These are phyloP conservation scores for Podotricha telesiphe DNA, from an alignment of 2,888 invertebrate species.

Conservation along the genomic window DNA sequence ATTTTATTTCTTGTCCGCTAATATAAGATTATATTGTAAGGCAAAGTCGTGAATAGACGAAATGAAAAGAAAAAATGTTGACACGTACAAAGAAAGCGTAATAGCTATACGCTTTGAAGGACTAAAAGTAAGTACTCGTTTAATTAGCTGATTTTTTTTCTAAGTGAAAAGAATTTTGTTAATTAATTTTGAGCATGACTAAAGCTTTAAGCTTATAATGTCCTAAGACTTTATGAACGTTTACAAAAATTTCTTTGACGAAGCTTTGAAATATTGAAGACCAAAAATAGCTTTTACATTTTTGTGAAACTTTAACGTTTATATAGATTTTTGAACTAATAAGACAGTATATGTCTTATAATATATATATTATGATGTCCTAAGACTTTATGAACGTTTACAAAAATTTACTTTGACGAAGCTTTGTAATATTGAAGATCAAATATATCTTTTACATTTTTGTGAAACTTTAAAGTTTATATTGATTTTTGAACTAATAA, in stretches of 20 bases:
- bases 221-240: background rate
- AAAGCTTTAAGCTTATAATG: too few species aligned
- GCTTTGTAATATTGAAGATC: too few species aligned
- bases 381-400: too few species aligned
- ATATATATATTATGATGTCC: slow-evolving; percentile 11
- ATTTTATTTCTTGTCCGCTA: background rate
- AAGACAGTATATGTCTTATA: too few species aligned
- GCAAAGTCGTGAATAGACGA: slow-evolving; percentile 3
- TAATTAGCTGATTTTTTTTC: slow-evolving; percentile 31
- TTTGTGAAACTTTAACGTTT: background rate
- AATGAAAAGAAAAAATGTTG: slow-evolving; percentile 20
- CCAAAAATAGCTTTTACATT: background rate
- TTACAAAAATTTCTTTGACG: background rate
- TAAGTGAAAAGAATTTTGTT: slow-evolving; percentile 14
- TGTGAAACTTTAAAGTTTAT: background rate
- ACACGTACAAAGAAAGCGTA: slow-evolving; percentile 15
- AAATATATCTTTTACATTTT: background rate
- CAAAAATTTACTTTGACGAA: too few species aligned
- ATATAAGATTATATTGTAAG: slow-evolving; percentile 12
- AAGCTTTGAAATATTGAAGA: too few species aligned
- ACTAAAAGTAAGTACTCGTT: slow-evolving; percentile 19
- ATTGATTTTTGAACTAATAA: too few species aligned
- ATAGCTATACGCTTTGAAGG: slow-evolving; percentile 23
- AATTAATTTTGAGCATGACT: slow-evolving; percentile 18
- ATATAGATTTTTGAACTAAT: background rate